A percentile compares a stretch with the other conserved stretches of the same genome.
Evolutionary conservation across 2,888 invertebrate species (phyloP).

Genomic region (Campoplex nolae): DNA sequence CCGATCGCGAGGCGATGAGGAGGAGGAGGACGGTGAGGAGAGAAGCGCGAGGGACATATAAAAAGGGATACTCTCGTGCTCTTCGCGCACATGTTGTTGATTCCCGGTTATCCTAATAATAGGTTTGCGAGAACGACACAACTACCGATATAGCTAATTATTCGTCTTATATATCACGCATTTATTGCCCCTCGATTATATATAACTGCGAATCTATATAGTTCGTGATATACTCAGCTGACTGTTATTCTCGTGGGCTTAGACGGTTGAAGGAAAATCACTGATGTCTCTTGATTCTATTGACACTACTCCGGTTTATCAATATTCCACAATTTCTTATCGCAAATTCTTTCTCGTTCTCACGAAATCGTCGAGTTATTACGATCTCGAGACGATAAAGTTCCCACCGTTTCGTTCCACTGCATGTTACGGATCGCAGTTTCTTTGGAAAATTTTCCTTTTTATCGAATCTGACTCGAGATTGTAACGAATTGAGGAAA

Average conservation of each 20-base stretch:
- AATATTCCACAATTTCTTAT: conserved; percentile 37
- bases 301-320: conserved; percentile 19
- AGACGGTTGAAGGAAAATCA: conserved; percentile 21
- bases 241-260: conserved; percentile 14
- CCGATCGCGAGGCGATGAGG: not conserved
- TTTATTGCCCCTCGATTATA: not conserved
- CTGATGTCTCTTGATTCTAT: conserved; percentile 7
- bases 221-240: not conserved
- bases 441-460: not conserved
- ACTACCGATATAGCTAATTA: conserved; percentile 37
- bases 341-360: conserved; percentile 7
- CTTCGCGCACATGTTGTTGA: conserved; percentile 53
- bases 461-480: not conserved
- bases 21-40: not conserved
- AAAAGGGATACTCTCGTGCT: not conserved
- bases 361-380: not conserved
- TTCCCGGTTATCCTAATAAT: conserved; percentile 56
- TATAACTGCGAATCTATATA: not conserved
- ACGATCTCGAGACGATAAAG: conserved; percentile 3
- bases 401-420: not conserved
- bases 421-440: not conserved
- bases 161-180: conserved; percentile 14
- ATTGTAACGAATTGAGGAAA: not conserved
- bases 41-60: not conserved
- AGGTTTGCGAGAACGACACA: conserved; percentile 40